Evolutionary conservation across 2,888 invertebrate genomes (phyloP), one percentile per base, ranked within the genome.

Genomic region (Petrophora chlorosata): DNA sequence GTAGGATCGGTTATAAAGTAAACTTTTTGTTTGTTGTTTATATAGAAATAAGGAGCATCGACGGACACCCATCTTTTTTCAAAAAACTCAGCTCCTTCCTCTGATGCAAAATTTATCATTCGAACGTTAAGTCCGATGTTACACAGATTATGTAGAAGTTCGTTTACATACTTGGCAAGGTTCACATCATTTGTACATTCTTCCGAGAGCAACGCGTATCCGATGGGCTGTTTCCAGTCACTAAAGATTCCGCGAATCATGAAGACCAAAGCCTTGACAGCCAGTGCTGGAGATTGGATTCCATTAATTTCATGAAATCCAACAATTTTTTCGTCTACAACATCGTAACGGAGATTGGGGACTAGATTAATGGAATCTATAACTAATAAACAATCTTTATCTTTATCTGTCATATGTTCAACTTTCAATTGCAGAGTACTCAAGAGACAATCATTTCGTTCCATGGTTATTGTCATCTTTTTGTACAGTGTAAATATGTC

Each of bases 291-390:
- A 0, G 48, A 36, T 39, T 63, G 61, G 2, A 51, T 17, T 10
- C 61, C 63, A 15, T 66, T 49, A 19, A 65, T 39, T 45, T 67
- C 65, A 13, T 66, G 63, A 8, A 67, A 65, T 3, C 67, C 67
- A 5, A 51, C 38, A 7, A 67, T 58, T 45, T 44, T 65, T 16
- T 70, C 63, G 9, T 56, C 9, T 35, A 49, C 56, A 4, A 57
- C 49, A 34, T 61, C 38, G 45, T 62, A 65, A 49, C 51, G 59
- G 3, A 67, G 15, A 23, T 60, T 44, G 7, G 53, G 28, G 40
- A 64, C 63, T 23, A 68, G 35, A 15, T 36, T 40, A 52, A 60
- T 63, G 0, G 56, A 35, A 19, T 48, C 61, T 9, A 65, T 34
- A 2, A 56, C 32, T 19, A 61, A 9, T 22, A 56, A 29, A 17